Evolutionary conservation across 2,113 vertebrate species (phyloP), one percentile per base, ranked within the genome.

Genomic region (Tamias sibiricus): DNA sequence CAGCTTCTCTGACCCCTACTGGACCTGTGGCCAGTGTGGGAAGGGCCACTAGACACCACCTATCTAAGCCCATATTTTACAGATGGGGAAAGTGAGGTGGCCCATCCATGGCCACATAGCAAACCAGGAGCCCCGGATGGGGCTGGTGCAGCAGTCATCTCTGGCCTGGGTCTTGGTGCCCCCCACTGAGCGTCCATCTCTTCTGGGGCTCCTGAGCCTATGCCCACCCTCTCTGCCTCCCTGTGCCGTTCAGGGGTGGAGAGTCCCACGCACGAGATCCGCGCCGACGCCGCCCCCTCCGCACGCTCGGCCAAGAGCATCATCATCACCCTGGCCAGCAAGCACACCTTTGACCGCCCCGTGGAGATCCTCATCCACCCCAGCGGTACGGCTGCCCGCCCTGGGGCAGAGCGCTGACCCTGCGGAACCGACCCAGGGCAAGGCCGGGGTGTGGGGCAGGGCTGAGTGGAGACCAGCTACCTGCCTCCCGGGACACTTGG

Each of bases 291-390:
- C 0, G 99, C 99, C 95, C 99, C 99, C 1, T 99, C 98, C 0
- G 99, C 99, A 19, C 97, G 91, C 95, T 99, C 99, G 0, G 99
- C 99, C 97, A 99, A 98, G 97, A 99, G 99, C 91, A 98, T 99
- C 3, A 74, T 99, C 81, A 98, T 99, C 99, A 99, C 99, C 0
- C 98, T 99, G 98, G 99, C 99, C 75, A 99, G 99, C 91, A 99
- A 99, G 91, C 99, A 99, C 97, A 99, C 99, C 52, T 99, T 99
- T 0, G 99, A 99, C 98, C 99, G 99, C 42, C 99, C 99, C 0
- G 99, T 99, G 96, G 99, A 99, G 96, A 99, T 99, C 97, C 97
- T 99, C 68, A 99, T 99, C 98, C 99, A 99, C 40, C 99, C 99
- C 0, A 99, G 99, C 0, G 99, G 99, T 99, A 99, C 52, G 59